Conservation (phyloP, 2,797 vertebrate species). For the Salarias fasciatus region DNA sequence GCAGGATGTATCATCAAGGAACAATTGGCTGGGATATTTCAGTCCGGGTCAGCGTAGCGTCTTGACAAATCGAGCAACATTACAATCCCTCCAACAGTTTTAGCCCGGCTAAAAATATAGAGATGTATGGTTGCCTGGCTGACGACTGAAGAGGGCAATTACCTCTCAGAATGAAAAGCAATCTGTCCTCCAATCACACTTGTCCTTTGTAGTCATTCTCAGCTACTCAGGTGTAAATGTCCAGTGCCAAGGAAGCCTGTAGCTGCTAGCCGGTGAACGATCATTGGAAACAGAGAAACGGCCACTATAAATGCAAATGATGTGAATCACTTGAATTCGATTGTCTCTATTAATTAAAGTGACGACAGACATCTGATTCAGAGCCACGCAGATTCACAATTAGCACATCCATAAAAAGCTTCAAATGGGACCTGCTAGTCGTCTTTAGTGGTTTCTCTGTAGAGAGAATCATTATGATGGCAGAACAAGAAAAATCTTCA, state of each 20-base stretch:
- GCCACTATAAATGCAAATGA: slow-evolving; percentile 54
- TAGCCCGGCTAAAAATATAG: slow-evolving; percentile 9
- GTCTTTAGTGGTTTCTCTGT: not conserved
- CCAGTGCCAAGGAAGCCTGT: not conserved
- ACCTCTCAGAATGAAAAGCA: slow-evolving; percentile 25
- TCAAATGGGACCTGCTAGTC: slow-evolving; percentile 6
- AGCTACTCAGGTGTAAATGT: slow-evolving; percentile 10
- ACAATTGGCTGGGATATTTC: slow-evolving; percentile 3
- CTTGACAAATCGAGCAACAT: not conserved
- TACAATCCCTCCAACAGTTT: not conserved
- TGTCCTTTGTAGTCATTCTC: slow-evolving; percentile 4
- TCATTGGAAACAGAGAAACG: slow-evolving; percentile 19
- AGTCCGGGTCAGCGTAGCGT: not conserved
- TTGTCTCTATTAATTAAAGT: slow-evolving; percentile 23
- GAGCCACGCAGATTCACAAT: slow-evolving; percentile 14
- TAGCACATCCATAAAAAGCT: not conserved
- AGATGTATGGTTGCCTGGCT: not conserved
- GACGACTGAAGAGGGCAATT: slow-evolving; percentile 18
- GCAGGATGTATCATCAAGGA: not conserved
- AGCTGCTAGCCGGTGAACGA: slow-evolving; percentile 17
- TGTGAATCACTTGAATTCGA: slow-evolving; percentile 11
- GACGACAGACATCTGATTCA: slow-evolving; percentile 22
- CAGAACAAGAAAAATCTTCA: too few species aligned
- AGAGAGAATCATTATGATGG: too few species aligned
- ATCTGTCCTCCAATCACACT: slow-evolving; percentile 20